A percentile compares a stretch with the other conserved stretches of the same genome.
Evolutionary conservation across 2,797 vertebrate species (phyloP).

Genomic region (Leptoclinus maculatus): DNA sequence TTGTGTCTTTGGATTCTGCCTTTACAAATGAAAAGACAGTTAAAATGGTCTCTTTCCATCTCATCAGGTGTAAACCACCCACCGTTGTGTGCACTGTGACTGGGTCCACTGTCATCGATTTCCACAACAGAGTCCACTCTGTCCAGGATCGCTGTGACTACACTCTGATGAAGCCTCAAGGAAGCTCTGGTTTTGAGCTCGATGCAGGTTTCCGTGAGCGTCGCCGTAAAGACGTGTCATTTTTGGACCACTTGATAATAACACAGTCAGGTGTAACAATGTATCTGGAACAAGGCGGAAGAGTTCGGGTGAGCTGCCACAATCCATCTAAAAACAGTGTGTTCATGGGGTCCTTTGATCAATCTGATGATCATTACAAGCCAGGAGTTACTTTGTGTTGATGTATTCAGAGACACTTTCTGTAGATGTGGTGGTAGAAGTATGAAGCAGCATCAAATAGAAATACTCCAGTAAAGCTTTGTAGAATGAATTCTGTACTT

Average conservation of each 20-base stretch:
- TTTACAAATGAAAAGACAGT: neutral
- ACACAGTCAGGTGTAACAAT: fast-evolving
- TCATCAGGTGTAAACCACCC: neutral
- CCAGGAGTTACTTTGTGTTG: no score
- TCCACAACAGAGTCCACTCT: neutral
- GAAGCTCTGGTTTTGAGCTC: neutral
- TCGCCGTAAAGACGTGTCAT: neutral
- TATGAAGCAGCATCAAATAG: no score
- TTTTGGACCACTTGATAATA: neutral
- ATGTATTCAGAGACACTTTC: no score
- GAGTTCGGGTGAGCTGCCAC: neutral
- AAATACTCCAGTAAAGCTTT: no score
- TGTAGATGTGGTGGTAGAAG: no score
- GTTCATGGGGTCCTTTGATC: no score
- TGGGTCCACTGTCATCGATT: neutral
- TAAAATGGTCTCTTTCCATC: neutral
- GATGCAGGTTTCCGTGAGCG: neutral
- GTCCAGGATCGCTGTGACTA: neutral
- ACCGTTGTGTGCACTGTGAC: neutral
- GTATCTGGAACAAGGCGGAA: neutral
- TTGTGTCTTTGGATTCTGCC: neutral
- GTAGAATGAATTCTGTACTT: no score
- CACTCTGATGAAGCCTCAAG: neutral
- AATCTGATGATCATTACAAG: no score
- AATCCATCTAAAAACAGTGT: no score